These are phyloP conservation scores for Thecophora atra DNA, from an alignment of 2,888 invertebrate species.

Conservation along the genomic window DNA sequence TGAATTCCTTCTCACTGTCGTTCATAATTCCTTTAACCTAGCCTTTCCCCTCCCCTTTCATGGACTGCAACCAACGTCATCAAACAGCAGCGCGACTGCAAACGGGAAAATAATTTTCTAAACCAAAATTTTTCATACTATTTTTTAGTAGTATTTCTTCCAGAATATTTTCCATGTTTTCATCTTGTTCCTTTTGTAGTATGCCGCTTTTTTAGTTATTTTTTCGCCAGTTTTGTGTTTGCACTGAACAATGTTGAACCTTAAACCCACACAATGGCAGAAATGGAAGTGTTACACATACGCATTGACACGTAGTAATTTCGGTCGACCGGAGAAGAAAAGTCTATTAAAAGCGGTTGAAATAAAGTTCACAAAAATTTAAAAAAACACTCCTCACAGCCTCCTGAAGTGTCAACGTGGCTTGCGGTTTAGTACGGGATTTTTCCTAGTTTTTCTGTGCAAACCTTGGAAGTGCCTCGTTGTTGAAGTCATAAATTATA, in stretches of 20 bases:
- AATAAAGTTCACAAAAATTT: constrained; percentile 13
- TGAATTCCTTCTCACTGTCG: neutral
- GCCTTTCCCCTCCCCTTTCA: neutral
- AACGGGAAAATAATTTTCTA: neutral
- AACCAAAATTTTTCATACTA: neutral
- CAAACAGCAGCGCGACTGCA: too few relatives aligned
- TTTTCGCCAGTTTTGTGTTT: neutral
- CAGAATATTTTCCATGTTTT: neutral
- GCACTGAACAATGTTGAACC: neutral
- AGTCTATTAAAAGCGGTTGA: constrained; percentile 3
- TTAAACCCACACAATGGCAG: constrained; percentile 1
- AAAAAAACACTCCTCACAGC: neutral
- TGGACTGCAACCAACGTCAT: neutral
- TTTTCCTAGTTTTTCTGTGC: neutral
- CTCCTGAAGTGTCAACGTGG: neutral
- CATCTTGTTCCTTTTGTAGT: neutral
- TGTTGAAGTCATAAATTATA: neutral
- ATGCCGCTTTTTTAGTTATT: neutral
- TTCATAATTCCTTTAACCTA: too few relatives aligned
- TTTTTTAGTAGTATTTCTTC: neutral
- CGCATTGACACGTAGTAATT: neutral
- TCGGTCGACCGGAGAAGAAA: neutral
- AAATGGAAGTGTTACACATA: neutral
- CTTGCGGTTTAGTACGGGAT: neutral
- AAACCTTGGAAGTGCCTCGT: neutral